Evolutionary conservation across 1,140 invertebrate species (phyloP), one percentile per base, ranked within the genome.

Genomic region (Theocolax elegans): DNA sequence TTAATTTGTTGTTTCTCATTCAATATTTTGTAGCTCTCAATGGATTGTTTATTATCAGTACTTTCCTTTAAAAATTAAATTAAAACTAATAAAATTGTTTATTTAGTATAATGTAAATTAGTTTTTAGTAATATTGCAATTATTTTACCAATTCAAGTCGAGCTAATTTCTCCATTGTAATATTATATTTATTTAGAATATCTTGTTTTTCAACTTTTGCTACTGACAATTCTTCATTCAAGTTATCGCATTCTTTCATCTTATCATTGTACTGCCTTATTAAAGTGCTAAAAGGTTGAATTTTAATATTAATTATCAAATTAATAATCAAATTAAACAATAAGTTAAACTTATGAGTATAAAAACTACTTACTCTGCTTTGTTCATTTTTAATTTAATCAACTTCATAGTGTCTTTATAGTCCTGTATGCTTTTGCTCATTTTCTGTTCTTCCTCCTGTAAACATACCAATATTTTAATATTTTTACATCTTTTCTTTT

Each of bases 201-300:
- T 72, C 67, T 25, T 65, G 68, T 0, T 38, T 23, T 10, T 74
- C 60, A 38, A 66, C 73, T 31, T 68, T 76, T 19, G 21, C 6
- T 13, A 1, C 1, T 19, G 69, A 54, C 8, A 81, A 31, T 7
- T 80, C 67, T 38, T 21, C 40, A 23, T 72, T 80, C 9, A 81
- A 67, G 23, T 35, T 19, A 17, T 79, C 59, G 19, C 63, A 72
- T 70, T 81, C 76, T 48, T 75, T 81, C 0, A 74, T 12, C 29
- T 79, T 81, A 25, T 79, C 74, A 51, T 73, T 75, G 48, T 79
- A 81, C 9, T 77, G 71, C 25, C 68, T 70, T 56, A 81, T 77
- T 49, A 81, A 59, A 48, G 73, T 67, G 12, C 80, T 81, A 23
- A 49, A 79, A 77, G 8, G 51, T 1, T 21, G 54, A 40, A 40